Evolutionary conservation across 2,888 invertebrate species (phyloP).

Genomic region (Andrena trimmerana): DNA sequence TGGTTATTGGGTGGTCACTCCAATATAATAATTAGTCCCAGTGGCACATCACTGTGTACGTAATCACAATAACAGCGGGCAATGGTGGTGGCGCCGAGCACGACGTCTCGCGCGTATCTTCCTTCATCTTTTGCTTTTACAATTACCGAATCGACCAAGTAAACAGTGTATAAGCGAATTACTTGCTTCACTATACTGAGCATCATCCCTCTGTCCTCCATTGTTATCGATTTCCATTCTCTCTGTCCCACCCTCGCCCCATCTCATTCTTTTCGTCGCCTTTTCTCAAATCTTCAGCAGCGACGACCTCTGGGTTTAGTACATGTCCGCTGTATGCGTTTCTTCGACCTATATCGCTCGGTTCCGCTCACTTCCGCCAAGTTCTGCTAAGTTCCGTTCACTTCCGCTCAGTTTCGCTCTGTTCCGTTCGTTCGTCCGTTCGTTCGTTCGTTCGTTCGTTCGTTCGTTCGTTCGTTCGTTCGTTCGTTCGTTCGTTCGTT

Average conservation of each 20-base stretch:
- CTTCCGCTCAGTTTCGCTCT: too few species aligned
- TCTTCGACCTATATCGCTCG: not conserved
- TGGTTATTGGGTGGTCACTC: conserved; percentile 81
- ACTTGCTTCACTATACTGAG: not conserved
- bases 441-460: conserved; percentile 12
- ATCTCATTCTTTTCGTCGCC: not conserved
- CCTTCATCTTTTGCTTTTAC: conserved; percentile 46
- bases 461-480: conserved; percentile 8
- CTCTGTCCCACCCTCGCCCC: not conserved
- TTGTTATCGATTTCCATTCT: conserved; percentile 15
- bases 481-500: conserved; percentile 2
- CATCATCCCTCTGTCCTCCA: conserved; percentile 8
- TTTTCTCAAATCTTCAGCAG: not conserved
- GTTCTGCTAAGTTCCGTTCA: too few species aligned
- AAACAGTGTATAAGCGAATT: conserved; percentile 49
- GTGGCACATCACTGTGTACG: conserved; percentile 85
- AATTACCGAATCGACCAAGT: conserved; percentile 62
- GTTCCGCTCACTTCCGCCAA: not conserved
- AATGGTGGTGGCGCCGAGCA: conserved; percentile 81
- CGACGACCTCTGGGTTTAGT: not conserved
- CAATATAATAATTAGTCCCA: conserved; percentile 83
- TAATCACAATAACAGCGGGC: conserved; percentile 84
- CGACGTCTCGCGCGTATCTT: conserved; percentile 62
- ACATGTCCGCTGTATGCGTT: conserved; percentile 13
- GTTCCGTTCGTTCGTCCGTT: not conserved